A percentile compares a stretch with the other conserved stretches of the same genome.
Evolutionary conservation across 2,113 vertebrate genomes (phyloP).

Genomic region (Hepsetus odoe): DNA sequence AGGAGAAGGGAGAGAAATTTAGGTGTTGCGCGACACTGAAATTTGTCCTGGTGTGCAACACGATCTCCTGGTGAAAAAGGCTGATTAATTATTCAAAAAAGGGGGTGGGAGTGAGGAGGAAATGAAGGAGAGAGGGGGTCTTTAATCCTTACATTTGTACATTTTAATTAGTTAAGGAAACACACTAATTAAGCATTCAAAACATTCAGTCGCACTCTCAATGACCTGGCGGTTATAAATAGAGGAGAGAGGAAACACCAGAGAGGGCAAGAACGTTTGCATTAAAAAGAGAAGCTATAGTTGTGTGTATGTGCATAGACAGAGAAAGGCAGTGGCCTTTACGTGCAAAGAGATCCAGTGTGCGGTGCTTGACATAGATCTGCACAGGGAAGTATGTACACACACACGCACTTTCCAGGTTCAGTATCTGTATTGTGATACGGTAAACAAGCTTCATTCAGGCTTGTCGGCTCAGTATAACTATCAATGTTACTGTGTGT

Average conservation of each 20-base stretch:
- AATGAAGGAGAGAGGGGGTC: constrained; percentile 1
- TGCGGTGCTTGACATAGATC: neutral
- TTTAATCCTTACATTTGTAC: constrained; percentile 74
- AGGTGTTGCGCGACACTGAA: constrained; percentile 83
- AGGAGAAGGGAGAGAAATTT: constrained; percentile 84
- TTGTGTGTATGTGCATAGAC: neutral
- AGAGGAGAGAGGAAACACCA: constrained; percentile 69
- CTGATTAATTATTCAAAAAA: constrained; percentile 89
- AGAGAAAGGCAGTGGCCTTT: neutral
- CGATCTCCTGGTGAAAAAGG: constrained; percentile 87
- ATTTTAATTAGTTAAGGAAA: constrained; percentile 87
- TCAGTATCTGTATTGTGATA: neutral
- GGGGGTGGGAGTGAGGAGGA: constrained; percentile 24
- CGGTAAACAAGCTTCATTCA: neutral
- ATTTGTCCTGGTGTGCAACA: constrained; percentile 86
- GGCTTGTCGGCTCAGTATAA: constrained; percentile 9
- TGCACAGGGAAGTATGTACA: neutral
- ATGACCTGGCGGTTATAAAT: constrained; percentile 84
- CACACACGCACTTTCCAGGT: neutral
- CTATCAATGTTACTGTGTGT: neutral
- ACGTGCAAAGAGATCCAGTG: neutral
- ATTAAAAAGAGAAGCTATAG: constrained; percentile 5
- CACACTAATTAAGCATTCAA: constrained; percentile 81
- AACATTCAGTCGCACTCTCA: constrained; percentile 80
- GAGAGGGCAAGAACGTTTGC: neutral